A percentile compares a stretch with the other conserved stretches of the same genome.
These are phyloP conservation scores for Odontophorus gujanensis DNA, from an alignment of 2,113 vertebrate genomes.

Conservation along the genomic window DNA sequence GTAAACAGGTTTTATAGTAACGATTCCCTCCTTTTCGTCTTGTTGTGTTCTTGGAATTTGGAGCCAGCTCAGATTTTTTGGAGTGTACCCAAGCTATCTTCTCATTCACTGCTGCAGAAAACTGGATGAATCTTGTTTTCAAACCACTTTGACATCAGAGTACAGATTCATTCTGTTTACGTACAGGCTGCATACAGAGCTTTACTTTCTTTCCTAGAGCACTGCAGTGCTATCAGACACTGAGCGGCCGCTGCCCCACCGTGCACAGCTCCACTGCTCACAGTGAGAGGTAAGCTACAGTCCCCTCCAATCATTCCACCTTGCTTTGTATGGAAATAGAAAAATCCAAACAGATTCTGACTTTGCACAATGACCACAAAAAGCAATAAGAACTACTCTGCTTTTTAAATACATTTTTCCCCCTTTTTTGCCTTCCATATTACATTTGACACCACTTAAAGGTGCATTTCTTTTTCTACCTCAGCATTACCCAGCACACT, in stretches of 20 bases:
- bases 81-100: not conserved
- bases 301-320: not conserved
- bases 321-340: not conserved
- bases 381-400: not conserved
- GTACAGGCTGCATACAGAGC: not conserved
- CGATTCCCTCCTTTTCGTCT: not conserved
- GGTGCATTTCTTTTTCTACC: rapidly evolving
- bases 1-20: slow-evolving; percentile 16
- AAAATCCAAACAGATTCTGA: not conserved
- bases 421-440: not conserved
- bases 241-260: not conserved
- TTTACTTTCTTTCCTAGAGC: not conserved
- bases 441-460: not conserved
- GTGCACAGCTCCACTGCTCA: not conserved
- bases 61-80: not conserved
- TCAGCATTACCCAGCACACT: rapidly evolving
- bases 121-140: not conserved
- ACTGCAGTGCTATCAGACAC: rapidly evolving
- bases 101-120: not conserved
- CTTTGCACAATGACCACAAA: rapidly evolving
- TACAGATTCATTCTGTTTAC: not conserved
- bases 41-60: not conserved
- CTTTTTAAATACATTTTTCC: not conserved
- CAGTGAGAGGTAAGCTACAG: rapidly evolving
- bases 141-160: not conserved